These are phyloP conservation scores for Balaenoptera acutorostrata DNA, from an alignment of 2,113 vertebrate genomes.

Conservation along the genomic window DNA sequence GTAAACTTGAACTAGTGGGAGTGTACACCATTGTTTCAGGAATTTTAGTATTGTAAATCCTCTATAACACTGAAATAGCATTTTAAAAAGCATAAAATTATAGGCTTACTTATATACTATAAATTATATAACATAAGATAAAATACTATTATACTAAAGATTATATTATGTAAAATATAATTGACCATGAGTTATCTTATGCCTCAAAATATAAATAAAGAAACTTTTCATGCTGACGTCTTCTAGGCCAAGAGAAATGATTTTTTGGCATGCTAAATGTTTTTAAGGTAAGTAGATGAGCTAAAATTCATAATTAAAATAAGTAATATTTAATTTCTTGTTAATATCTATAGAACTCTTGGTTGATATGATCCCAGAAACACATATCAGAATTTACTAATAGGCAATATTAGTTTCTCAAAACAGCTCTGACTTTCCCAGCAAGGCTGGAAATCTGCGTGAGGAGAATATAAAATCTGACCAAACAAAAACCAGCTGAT, in stretches of 20 bases:
- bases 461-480: constrained; percentile 53
- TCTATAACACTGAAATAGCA: not conserved
- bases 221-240: not conserved
- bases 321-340: not conserved
- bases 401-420: not conserved
- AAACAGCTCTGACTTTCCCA: not conserved
- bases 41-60: not conserved
- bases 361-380: not conserved
- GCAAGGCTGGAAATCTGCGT: constrained; percentile 2
- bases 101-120: not conserved
- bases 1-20: not conserved
- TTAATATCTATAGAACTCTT: not conserved
- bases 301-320: not conserved
- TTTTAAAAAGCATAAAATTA: not conserved
- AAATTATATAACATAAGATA: not conserved
- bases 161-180: not conserved
- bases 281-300: not conserved
- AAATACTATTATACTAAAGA: not conserved
- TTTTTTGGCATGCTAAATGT: not conserved
- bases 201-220: not conserved
- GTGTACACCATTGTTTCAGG: not conserved
- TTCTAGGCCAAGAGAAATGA: not conserved
- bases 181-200: not conserved
- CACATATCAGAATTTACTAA: not conserved
- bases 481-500: constrained; percentile 59